A percentile compares a stretch with the other conserved stretches of the same genome.
phyloP scores from a whole-genome alignment of 2,113 vertebrate genomes.

The Mionectes macconnelli region DNA sequence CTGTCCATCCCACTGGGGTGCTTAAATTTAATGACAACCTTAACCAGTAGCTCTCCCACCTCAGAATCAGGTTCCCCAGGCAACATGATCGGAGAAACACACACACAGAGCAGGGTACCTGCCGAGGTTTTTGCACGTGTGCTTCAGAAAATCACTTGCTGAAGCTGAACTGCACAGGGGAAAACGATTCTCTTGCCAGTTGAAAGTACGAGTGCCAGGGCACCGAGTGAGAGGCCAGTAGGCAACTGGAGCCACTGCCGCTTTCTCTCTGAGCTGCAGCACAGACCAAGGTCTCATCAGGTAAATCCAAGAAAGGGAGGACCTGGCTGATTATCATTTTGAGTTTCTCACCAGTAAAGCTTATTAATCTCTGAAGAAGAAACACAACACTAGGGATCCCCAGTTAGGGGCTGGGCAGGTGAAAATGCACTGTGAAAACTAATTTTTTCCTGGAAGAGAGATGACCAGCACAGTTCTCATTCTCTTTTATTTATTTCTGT shows the following conservation, averaged over 20 bases:
- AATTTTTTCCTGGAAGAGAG: background rate
- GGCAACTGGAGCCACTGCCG: background rate
- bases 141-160: background rate
- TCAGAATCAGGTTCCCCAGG: background rate
- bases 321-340: background rate
- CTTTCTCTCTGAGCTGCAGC: background rate
- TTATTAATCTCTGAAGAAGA: background rate
- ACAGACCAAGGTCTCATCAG: background rate
- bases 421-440: background rate
- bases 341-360: background rate
- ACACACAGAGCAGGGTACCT: background rate
- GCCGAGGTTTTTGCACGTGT: background rate
- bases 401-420: background rate
- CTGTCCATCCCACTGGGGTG: fast-evolving
- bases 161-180: background rate
- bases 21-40: background rate
- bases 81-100: background rate
- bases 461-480: background rate
- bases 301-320: background rate
- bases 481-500: background rate
- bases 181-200: background rate
- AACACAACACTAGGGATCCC: background rate
- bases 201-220: background rate
- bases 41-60: background rate
- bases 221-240: background rate